A percentile compares a stretch with the other conserved stretches of the same genome.
phyloP scores from a whole-genome alignment of 2,797 vertebrate genomes.

The Poecile montanus region DNA sequence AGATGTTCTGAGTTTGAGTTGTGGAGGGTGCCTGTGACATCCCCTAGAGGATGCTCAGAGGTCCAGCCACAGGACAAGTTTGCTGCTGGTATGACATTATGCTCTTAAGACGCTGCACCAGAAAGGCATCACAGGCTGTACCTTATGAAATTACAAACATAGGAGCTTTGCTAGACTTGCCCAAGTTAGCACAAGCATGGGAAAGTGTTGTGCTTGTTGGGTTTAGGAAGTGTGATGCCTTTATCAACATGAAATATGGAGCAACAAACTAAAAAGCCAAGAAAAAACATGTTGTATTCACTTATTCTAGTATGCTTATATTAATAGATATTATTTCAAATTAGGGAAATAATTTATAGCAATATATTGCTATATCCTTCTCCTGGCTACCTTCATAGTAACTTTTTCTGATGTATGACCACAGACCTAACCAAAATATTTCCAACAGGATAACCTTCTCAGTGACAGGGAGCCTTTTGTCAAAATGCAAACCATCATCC shows the following conservation, averaged over 20 bases:
- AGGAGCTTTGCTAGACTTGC: neutral
- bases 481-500: neutral
- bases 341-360: neutral
- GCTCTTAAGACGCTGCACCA: no score
- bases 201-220: neutral
- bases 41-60: neutral
- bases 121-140: neutral
- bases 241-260: neutral
- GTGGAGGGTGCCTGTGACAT: no score
- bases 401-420: neutral
- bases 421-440: neutral
- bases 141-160: neutral
- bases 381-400: neutral
- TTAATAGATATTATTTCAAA: neutral
- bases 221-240: neutral
- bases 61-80: neutral
- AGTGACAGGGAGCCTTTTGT: neutral
- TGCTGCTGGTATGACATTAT: neutral
- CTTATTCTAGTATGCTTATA: neutral
- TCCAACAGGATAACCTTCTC: neutral
- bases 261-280: neutral
- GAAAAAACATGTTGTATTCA: neutral
- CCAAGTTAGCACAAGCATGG: neutral
- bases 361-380: neutral
- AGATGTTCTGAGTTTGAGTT: no score